These are phyloP conservation scores for Balanococcus diminutus DNA, from an alignment of 2,888 invertebrate genomes.

Conservation along the genomic window DNA sequence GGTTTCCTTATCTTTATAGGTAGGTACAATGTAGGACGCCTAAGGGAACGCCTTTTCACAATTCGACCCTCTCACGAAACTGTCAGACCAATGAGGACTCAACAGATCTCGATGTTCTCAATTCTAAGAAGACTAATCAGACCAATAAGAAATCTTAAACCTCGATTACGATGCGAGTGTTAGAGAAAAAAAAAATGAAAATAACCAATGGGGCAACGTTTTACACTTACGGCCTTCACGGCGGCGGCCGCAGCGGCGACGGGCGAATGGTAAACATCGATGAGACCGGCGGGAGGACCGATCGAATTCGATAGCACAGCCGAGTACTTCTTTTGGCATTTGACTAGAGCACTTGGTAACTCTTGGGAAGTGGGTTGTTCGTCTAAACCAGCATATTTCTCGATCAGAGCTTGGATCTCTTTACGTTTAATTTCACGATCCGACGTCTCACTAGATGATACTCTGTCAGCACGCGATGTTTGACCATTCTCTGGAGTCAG, in stretches of 20 bases:
- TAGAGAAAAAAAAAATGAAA: not conserved
- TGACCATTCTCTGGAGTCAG: not conserved
- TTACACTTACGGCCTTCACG: conserved; percentile 51
- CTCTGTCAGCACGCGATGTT: not conserved
- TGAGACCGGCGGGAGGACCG: not conserved
- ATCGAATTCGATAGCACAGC: conserved; percentile 57
- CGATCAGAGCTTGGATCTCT: conserved; percentile 80
- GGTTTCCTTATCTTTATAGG: not conserved
- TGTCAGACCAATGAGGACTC: no score
- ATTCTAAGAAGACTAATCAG: no score
- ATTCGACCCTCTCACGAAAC: no score
- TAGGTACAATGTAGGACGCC: no score
- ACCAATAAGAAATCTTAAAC: no score
- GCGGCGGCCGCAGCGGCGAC: conserved; percentile 3
- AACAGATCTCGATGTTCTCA: no score
- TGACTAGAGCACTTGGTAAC: conserved; percentile 58
- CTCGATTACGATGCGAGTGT: not conserved
- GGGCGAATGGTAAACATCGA: not conserved
- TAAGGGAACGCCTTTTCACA: no score
- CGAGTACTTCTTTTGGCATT: conserved; percentile 60
- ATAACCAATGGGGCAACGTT: not conserved
- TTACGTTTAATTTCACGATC: conserved; percentile 82
- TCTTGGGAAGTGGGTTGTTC: conserved; percentile 58
- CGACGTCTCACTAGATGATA: conserved; percentile 63
- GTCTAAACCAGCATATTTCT: conserved; percentile 81